Conservation (phyloP, 92 coral and sea anemone genomes). For the Siderastrea siderea region DNA sequence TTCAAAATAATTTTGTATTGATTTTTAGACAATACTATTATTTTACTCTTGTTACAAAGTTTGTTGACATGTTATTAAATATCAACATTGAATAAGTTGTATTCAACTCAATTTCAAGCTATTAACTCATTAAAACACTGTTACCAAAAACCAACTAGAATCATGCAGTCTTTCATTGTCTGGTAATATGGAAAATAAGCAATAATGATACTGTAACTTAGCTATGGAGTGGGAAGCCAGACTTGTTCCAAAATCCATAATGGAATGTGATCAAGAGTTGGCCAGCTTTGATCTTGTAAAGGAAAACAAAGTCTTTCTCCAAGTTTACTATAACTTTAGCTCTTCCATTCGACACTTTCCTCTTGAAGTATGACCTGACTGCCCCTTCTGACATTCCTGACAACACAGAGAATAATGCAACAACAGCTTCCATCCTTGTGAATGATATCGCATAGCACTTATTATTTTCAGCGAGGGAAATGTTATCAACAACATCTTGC, state of each 20-base stretch:
- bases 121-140: conserved; percentile 18
- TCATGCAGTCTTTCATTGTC: neutral
- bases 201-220: conserved; percentile 20
- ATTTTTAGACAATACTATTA: conserved; percentile 11
- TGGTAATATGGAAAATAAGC: neutral
- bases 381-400: conserved; percentile 31
- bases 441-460: conserved; percentile 63
- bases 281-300: conserved; percentile 66
- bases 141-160: conserved; percentile 11
- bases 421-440: conserved; percentile 54
- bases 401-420: conserved; percentile 54
- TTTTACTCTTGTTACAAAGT: conserved; percentile 5
- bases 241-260: conserved; percentile 62
- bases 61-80: neutral
- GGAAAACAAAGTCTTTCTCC: conserved; percentile 69
- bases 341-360: conserved; percentile 59
- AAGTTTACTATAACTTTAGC: conserved; percentile 57
- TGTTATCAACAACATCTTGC: conserved; percentile 48
- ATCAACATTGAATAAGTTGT: conserved; percentile 5
- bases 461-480: conserved; percentile 60
- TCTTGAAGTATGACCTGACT: conserved; percentile 60
- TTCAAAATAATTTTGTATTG: conserved; percentile 26
- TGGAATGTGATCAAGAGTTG: conserved; percentile 29
- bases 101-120: neutral
- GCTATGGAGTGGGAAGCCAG: conserved; percentile 61